A percentile compares a stretch with the other conserved stretches of the same genome.
These are phyloP conservation scores for Scelioninae gen. 1 DNA, from an alignment of 2,888 invertebrate species.

Conservation along the genomic window DNA sequence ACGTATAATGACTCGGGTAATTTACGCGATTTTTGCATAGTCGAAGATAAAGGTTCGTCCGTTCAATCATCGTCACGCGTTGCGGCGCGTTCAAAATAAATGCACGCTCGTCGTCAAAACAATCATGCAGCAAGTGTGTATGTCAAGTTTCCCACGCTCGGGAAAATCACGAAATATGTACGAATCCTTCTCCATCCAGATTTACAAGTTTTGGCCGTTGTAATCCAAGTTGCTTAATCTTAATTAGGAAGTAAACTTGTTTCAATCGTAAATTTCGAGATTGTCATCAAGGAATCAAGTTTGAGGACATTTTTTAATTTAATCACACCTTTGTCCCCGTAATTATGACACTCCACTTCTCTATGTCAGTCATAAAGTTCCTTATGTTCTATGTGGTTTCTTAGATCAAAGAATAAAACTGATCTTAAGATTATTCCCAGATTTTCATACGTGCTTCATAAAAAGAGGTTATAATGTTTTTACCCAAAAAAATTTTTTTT, in stretches of 20 bases:
- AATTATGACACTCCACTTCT: slow-evolving; percentile 4
- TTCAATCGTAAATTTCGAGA: slow-evolving; percentile 20
- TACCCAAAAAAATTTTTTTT: no score
- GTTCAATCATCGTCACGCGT: slow-evolving; percentile 60
- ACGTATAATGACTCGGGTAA: slow-evolving; percentile 51
- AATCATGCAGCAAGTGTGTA: slow-evolving; percentile 29
- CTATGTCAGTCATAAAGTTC: no score
- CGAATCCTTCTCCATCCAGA: not conserved
- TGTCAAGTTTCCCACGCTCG: slow-evolving; percentile 76
- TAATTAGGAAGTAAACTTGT: not conserved
- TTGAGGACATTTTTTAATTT: not conserved
- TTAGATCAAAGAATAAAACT: no score
- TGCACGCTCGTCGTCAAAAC: slow-evolving; percentile 26
- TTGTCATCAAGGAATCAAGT: slow-evolving; percentile 13
- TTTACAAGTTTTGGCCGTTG: not conserved
- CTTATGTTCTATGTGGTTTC: no score
- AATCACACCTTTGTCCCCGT: slow-evolving; percentile 30
- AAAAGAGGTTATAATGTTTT: no score
- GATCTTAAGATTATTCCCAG: no score
- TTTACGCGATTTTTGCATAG: slow-evolving; percentile 56
- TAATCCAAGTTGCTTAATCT: slow-evolving; percentile 6
- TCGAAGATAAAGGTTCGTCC: slow-evolving; percentile 48
- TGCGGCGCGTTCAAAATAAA: slow-evolving; percentile 29
- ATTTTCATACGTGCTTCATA: no score
- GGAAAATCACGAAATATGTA: slow-evolving; percentile 25